Base-by-base conservation (phyloP, 2,113 vertebrate genomes). In the Theristicus caerulescens region DNA sequence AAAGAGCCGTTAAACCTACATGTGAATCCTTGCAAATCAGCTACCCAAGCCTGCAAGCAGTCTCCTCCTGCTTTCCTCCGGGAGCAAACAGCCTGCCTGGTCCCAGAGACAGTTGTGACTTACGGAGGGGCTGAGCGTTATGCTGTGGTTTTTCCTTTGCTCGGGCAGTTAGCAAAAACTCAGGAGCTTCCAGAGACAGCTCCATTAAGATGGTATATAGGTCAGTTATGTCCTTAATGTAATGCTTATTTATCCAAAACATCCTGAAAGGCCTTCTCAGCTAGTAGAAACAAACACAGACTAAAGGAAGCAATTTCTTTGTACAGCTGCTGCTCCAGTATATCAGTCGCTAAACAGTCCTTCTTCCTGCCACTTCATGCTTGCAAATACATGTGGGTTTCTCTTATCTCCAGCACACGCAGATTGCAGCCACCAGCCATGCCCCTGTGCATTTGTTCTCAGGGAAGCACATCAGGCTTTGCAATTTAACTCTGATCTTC, bases 401-500 rank as follows among this genome's bases (percentile, higher is more conserved):
- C 36, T 8, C 15, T 17, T 4, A 0, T 2, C 72, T 76, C n/a
- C 78, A 42, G 20, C 81, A 3, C 3, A 0, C 1, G 25, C 47
- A 34, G 62, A 2, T 7, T 5, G 42, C 36, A 36, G 54, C n/a
- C n/a, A 13, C 27, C 61, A 51, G 84, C 71, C 29, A 0, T 40
- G 29, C 8, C 46, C 47, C 13, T 4, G 2, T 2, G 21, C 32
- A 2, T 12, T 34, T 25, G 52, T 11, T 78, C 61, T 17, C 27
- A 0, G 64, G 46, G 25, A 6, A 29, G 2, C 2, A 0, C 36
- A 0, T 12, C 0, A 1, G 42, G 42, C 49, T 77, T 10, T 20
- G 72, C 24, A 2, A 4, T 0, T 64, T 7, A 7, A 15, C 40
- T 21, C 81, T 6, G 67, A 61, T 31, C 77, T n/a, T 25, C 64